Conservation (phyloP, 1,140 invertebrate species). For the Delia radicum region DNA sequence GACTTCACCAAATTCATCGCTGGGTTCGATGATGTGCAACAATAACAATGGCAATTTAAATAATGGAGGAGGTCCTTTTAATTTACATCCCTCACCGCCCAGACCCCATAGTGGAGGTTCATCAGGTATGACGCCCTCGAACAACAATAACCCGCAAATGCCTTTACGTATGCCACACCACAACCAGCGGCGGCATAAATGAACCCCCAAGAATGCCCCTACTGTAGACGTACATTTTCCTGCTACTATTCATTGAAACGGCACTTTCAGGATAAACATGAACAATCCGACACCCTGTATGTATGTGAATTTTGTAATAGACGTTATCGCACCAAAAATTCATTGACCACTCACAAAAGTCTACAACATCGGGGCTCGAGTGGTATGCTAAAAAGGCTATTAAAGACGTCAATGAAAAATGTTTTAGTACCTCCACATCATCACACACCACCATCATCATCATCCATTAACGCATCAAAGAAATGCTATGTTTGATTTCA, state of each 20-base stretch:
- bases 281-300: constrained; percentile 81
- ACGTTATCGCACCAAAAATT: constrained; percentile 84
- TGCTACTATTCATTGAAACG: constrained; percentile 88
- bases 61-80: constrained; percentile 37
- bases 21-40: constrained; percentile 24
- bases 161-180: constrained; percentile 74
- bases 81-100: constrained; percentile 44
- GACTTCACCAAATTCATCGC: constrained; percentile 43
- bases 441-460: constrained; percentile 55
- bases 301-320: constrained; percentile 87
- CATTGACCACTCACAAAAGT: constrained; percentile 86
- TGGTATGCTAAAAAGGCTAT: constrained; percentile 79
- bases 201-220: constrained; percentile 85
- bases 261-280: constrained; percentile 89
- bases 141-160: constrained; percentile 34
- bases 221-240: constrained; percentile 84
- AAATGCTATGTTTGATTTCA: constrained; percentile 50
- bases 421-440: constrained; percentile 68
- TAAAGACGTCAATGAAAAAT: constrained; percentile 78
- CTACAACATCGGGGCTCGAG: constrained; percentile 82
- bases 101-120: constrained; percentile 43
- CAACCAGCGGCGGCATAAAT: constrained; percentile 80
- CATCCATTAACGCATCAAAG: constrained; percentile 38
- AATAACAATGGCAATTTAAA: constrained; percentile 34
- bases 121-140: constrained; percentile 2